Conservation (phyloP, 2,113 vertebrate genomes). For the Mixornis gularis region DNA sequence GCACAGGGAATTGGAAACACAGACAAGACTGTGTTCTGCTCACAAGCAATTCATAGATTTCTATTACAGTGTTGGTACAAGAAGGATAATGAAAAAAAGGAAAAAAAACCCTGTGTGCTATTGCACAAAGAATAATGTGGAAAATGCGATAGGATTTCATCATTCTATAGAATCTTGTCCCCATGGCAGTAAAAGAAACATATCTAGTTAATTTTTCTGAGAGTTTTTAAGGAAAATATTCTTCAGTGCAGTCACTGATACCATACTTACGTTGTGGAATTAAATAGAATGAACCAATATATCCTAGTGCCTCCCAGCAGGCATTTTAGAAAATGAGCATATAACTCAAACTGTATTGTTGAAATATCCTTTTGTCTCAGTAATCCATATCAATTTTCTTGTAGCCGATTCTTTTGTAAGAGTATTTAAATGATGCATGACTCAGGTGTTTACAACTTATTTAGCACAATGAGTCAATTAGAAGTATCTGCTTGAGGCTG, state of each 20-base stretch:
- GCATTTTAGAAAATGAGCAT: background rate
- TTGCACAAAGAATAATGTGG: background rate
- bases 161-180: background rate
- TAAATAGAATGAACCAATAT: background rate
- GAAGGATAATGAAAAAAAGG: background rate
- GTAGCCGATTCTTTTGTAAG: background rate
- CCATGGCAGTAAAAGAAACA: background rate
- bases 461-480: background rate
- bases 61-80: background rate
- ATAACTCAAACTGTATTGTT: background rate
- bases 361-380: background rate
- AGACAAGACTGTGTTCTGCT: background rate
- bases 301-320: background rate
- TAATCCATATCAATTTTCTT: background rate
- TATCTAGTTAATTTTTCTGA: background rate
- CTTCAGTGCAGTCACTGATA: background rate
- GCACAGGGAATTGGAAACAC: background rate
- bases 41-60: background rate
- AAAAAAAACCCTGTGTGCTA: accelerated
- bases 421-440: background rate
- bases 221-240: background rate
- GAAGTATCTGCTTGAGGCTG: background rate
- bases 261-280: background rate
- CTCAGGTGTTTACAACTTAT: background rate
- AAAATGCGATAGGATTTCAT: background rate